Base-by-base conservation (phyloP, 37 sponge, comb jelly and placozoan species). In the Spongilla lacustris region DNA sequence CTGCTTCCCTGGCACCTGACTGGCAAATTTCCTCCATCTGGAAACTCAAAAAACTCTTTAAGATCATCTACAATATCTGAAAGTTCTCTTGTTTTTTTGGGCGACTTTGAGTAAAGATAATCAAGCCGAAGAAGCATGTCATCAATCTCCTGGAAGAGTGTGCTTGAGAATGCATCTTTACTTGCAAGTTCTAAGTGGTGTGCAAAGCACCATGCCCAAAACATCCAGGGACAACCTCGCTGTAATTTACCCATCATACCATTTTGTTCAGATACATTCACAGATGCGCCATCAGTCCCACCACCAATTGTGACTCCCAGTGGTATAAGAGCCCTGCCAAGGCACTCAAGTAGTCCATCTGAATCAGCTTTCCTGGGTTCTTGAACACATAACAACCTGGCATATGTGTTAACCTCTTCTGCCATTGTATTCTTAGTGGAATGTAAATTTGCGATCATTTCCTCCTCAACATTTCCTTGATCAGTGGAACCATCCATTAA, bases 211-310 rank as follows among this genome's bases (percentile, higher is more conserved):
- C 92, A 87, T 28, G 83, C 37, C 89, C 93, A 88, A 22, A 77
- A 79, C 29, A 93, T 36, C 92, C 91, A 86, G 12, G 84, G 80
- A 14, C 74, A 37, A n/a, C 27, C 37, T 37, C 35, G 83, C 71
- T 85, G n/a, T n/a, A n/a, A 46, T 82, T 69, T 66, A 0, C 74
- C 89, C 69, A 82, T 86, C 84, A 91, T 76, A 4, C 87, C 91
- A 68, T 84, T 87, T n/a, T 48, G 79, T 24, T 80, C 84, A 70
- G 79, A 81, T 68, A 92, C 75, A 67, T 89, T 88, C 13, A 89
- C 89, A 50, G 79, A 85, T 35, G 86, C 87, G 21, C 89, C 89
- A 75, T 93, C 93, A 86, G 93, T 93, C 25, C 87, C 89, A 81
- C 89, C 81, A 38, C 88, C 92, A 24, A 85, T 66, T 14, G 31